Percentiles rank a stretch among this genome's conserved stretches.
Evolutionary conservation across 2,888 invertebrate genomes (phyloP).

Genomic region (Ecliptopera silaceata): DNA sequence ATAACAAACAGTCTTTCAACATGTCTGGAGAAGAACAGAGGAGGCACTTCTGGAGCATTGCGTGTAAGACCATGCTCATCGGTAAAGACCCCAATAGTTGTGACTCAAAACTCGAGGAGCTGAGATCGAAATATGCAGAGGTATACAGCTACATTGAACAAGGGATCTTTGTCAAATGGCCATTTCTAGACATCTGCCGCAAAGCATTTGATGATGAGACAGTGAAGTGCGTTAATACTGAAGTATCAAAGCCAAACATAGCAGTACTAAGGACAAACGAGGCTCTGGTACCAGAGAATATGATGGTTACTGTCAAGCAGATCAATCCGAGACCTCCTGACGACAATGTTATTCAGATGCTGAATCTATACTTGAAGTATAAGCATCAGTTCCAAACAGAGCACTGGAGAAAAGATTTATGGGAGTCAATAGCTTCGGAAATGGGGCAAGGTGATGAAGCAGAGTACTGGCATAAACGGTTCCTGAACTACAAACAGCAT

Average conservation of each 20-base stretch:
- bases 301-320: slow-evolving; percentile 30
- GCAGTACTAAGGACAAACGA: slow-evolving; percentile 19
- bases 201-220: slow-evolving; percentile 66
- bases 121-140: slow-evolving; percentile 58
- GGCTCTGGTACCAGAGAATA: slow-evolving; percentile 37
- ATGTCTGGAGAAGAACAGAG: slow-evolving; percentile 55
- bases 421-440: slow-evolving; percentile 68
- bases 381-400: slow-evolving; percentile 57
- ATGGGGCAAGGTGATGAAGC: slow-evolving; percentile 60
- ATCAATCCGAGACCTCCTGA: slow-evolving; percentile 44
- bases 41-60: slow-evolving; percentile 68
- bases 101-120: slow-evolving; percentile 54
- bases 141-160: slow-evolving; percentile 49
- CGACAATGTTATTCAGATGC: slow-evolving; percentile 62
- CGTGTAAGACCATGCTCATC: slow-evolving; percentile 69
- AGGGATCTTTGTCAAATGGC: slow-evolving; percentile 55
- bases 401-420: slow-evolving; percentile 58
- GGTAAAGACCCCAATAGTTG: slow-evolving; percentile 59
- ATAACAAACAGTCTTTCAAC: slow-evolving; percentile 67
- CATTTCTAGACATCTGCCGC: slow-evolving; percentile 59
- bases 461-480: slow-evolving; percentile 72
- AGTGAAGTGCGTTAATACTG: neutral
- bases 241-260: slow-evolving; percentile 9
- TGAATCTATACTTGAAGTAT: slow-evolving; percentile 62
- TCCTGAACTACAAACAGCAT: slow-evolving; percentile 71